These are phyloP conservation scores for Bos indicus DNA, from an alignment of 2,113 vertebrate species.

Conservation along the genomic window DNA sequence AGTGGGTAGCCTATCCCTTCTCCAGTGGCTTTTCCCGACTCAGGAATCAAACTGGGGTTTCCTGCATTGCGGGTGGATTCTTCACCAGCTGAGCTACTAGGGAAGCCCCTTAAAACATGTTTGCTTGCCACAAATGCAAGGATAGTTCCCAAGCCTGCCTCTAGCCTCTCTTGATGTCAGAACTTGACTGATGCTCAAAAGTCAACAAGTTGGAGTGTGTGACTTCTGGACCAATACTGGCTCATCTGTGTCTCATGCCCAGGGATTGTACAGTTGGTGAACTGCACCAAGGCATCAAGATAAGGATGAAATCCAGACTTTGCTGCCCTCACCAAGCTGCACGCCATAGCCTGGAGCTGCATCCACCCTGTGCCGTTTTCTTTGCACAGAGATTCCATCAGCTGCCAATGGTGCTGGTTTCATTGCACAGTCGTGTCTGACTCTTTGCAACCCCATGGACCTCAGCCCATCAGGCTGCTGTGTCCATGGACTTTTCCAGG, in stretches of 20 bases:
- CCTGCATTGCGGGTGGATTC: background rate
- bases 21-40: background rate
- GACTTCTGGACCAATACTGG: background rate
- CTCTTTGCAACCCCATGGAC: background rate
- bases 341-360: accelerated
- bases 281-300: accelerated
- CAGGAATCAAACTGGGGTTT: background rate
- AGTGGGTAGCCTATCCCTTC: background rate
- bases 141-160: background rate
- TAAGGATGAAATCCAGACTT: background rate
- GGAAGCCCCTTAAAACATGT: background rate
- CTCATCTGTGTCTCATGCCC: background rate
- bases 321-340: accelerated
- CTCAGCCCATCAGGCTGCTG: background rate
- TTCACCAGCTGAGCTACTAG: background rate
- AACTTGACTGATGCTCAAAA: background rate
- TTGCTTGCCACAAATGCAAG: background rate
- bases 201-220: background rate
- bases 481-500: background rate
- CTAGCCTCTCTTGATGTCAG: background rate
- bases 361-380: background rate
- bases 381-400: background rate
- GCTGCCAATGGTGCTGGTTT: background rate
- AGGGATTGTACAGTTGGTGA: no score
- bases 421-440: background rate